Base-by-base conservation (phyloP, 2,888 invertebrate genomes). In the Theretra japonica region DNA sequence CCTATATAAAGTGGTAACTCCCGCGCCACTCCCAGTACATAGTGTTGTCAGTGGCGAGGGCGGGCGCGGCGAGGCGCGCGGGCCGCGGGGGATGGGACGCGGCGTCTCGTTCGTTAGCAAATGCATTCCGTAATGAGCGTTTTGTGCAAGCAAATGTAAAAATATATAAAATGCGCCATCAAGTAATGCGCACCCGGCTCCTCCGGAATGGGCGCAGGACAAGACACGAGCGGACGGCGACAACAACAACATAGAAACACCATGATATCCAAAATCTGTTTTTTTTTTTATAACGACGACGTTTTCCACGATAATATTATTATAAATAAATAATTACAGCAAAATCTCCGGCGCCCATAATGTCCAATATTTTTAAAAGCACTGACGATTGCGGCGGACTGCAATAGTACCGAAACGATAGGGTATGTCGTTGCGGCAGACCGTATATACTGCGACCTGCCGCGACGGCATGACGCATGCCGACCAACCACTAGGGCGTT, bases 121-220 rank as follows among this genome's bases (percentile, higher is more conserved):
- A 90, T 90, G 92, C 91, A 86, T 90, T 83, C 81, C 82, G 80
- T 92, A 91, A 93, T 91, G 91, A 93, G 86, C 88, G 91, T 88
- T 90, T 90, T 90, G 83, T 86, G 84, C 83, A 84, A 73, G 73
- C 84, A 85, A 89, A 89, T 89, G 88, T 86, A 87, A 87, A 91
- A 88, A 91, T 71, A 70, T 70, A 70, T 70, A 62, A 69, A 56
- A 69, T 65, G 65, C 23, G 65, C 75, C 76, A 79, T 79, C 77
- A 80, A 82, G 79, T 76, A 79, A 77, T 78, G 79, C 69, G 48
- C 68, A 70, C 65, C 68, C 73, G 72, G 68, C 70, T 68, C 71
- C 73, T 69, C 72, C 25, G 23, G 23, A 23, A 62, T 11, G 7
- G 23, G 15, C 48, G 23, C 48, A 21, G 48, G 2, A 41, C 41